Conservation (phyloP, 2,113 vertebrate species). For the Hemichromis elongatus region DNA sequence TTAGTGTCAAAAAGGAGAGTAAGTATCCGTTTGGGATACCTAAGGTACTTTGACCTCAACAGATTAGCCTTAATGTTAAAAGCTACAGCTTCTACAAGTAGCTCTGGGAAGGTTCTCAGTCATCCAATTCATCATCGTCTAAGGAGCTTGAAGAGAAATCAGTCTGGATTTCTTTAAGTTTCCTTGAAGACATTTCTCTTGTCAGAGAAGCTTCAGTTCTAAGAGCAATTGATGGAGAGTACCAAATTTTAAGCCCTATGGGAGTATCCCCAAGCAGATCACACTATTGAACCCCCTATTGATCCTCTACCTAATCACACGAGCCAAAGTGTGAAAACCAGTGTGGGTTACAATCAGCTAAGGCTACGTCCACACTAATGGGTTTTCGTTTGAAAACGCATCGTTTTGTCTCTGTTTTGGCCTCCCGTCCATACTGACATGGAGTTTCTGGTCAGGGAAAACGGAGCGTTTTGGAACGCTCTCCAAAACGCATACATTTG, state of each 20-base stretch:
- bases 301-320: neutral
- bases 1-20: neutral
- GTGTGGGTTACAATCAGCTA: neutral
- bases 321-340: neutral
- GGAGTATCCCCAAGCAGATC: fast-evolving
- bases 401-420: too few relatives aligned
- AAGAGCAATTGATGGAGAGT: neutral
- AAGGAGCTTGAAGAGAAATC: neutral
- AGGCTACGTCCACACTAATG: too few relatives aligned
- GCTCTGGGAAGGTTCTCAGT: neutral
- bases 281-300: neutral
- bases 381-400: too few relatives aligned
- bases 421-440: too few relatives aligned
- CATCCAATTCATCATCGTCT: neutral
- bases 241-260: neutral
- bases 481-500: too few relatives aligned
- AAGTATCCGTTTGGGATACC: neutral
- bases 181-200: neutral
- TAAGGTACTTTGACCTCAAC: neutral
- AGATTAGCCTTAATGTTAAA: neutral
- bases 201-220: fast-evolving
- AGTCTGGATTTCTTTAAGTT: neutral
- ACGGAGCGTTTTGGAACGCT: too few relatives aligned
- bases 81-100: neutral
- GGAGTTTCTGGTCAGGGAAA: too few relatives aligned